Evolutionary conservation across 2,797 vertebrate species (phyloP).

Genomic region (Ambastaia sidthimunki): DNA sequence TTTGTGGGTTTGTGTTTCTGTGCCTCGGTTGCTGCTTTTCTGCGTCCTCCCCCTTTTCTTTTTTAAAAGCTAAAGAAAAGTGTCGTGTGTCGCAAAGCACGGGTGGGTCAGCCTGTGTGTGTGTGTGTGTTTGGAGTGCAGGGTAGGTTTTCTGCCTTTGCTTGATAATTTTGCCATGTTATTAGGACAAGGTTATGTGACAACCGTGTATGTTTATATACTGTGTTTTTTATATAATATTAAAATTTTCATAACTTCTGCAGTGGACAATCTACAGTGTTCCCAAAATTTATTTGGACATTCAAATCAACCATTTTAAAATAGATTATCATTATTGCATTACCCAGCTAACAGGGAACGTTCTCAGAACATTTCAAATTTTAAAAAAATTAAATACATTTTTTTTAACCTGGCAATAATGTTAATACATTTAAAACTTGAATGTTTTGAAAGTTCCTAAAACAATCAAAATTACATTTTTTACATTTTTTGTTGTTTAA

Average conservation of each 20-base stretch:
- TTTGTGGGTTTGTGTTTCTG: slow-evolving; percentile 61
- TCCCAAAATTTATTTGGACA: background rate
- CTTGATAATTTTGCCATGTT: slow-evolving; percentile 6
- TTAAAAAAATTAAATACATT: too few relatives aligned
- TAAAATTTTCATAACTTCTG: background rate
- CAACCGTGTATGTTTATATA: background rate
- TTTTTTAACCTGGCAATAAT: too few relatives aligned
- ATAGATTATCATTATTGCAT: background rate
- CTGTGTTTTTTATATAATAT: background rate
- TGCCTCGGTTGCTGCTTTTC: slow-evolving; percentile 42
- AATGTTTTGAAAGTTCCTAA: too few relatives aligned
- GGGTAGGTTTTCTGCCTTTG: background rate
- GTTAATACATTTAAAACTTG: too few relatives aligned
- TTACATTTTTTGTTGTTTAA: too few relatives aligned
- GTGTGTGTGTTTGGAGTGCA: slow-evolving; percentile 22
- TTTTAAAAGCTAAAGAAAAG: slow-evolving; percentile 61
- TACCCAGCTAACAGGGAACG: too few relatives aligned
- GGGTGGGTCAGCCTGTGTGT: slow-evolving; percentile 32
- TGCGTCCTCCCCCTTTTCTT: slow-evolving; percentile 49
- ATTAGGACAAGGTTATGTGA: background rate
- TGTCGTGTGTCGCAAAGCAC: slow-evolving; percentile 67
- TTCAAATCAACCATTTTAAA: background rate
- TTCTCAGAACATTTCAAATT: too few relatives aligned
- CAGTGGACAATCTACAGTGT: background rate
- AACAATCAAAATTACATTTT: too few relatives aligned